phyloP scores from a whole-genome alignment of 1,140 invertebrate species.

The Eulimnadia texana region DNA sequence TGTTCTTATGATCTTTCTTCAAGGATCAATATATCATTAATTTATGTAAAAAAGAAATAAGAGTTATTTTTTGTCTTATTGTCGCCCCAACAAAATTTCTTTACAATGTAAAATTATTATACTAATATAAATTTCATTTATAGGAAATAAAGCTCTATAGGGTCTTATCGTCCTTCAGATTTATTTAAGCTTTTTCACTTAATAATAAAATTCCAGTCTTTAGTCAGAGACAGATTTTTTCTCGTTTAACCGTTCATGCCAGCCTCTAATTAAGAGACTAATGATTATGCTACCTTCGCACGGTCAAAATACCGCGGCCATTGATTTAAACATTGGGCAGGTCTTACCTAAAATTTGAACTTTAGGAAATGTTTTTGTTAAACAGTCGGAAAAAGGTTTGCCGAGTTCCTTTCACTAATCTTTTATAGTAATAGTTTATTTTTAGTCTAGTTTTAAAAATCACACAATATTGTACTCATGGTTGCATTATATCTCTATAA shows the following conservation, averaged over 20 bases:
- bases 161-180: conserved; percentile 42
- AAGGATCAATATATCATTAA: conserved; percentile 29
- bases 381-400: conserved; percentile 49
- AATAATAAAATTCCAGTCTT: conserved; percentile 37
- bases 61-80: conserved; percentile 30
- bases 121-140: conserved; percentile 20
- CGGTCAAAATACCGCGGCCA: conserved; percentile 45
- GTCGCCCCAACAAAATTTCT: conserved; percentile 34
- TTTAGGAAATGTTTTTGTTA: conserved; percentile 57
- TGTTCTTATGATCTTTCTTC: conserved; percentile 34
- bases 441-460: conserved; percentile 15
- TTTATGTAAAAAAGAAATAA: conserved; percentile 29
- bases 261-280: conserved; percentile 49
- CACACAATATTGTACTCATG: conserved; percentile 4
- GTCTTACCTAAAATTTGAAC: conserved; percentile 41
- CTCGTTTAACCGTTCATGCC: conserved; percentile 45
- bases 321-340: conserved; percentile 47
- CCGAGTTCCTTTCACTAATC: conserved; percentile 41
- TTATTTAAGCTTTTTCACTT: conserved; percentile 46
- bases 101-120: conserved; percentile 28
- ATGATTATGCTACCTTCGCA: conserved; percentile 56
- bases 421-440: no score
- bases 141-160: conserved; percentile 40
- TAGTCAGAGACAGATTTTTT: conserved; percentile 32
- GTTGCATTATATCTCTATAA: conserved; percentile 1